Percentiles rank a stretch among this genome's conserved stretches.
phyloP scores from a whole-genome alignment of 2,113 vertebrate species.

The Donacobius atricapilla region DNA sequence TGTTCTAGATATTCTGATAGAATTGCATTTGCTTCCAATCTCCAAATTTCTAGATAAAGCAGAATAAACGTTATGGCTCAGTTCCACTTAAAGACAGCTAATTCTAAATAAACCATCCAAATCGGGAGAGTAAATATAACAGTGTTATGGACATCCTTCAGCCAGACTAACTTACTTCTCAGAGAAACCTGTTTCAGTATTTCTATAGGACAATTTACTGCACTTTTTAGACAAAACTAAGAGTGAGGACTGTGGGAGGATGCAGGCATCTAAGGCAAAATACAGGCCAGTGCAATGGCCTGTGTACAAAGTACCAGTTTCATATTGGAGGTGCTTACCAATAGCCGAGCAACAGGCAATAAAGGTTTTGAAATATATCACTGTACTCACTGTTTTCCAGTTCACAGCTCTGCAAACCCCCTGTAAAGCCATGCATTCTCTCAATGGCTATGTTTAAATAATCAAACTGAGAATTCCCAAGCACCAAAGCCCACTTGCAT shows the following conservation, averaged over 20 bases:
- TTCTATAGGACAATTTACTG: not conserved
- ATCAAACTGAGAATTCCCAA: not conserved
- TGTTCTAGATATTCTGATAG: not conserved
- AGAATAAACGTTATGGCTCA: not conserved
- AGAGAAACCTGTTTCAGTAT: not conserved
- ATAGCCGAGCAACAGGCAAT: not conserved
- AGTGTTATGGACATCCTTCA: not conserved
- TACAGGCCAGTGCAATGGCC: not conserved
- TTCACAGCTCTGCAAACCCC: not conserved
- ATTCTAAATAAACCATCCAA: not conserved
- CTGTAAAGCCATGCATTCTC: not conserved
- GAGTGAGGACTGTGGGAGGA: not conserved
- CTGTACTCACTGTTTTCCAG: not conserved
- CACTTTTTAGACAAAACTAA: not conserved
- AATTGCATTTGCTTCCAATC: not conserved
- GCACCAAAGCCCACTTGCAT: not conserved
- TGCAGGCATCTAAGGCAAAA: not conserved
- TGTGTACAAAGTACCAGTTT: not conserved
- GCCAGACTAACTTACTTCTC: not conserved
- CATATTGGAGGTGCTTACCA: not conserved
- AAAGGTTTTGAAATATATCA: not conserved
- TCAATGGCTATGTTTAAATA: not conserved
- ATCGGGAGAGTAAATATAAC: not conserved
- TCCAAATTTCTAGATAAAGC: not conserved
- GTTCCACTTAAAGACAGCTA: not conserved